Evolutionary conservation across 1,140 invertebrate genomes (phyloP).

Genomic region (Rhynchophorus ferrugineus): DNA sequence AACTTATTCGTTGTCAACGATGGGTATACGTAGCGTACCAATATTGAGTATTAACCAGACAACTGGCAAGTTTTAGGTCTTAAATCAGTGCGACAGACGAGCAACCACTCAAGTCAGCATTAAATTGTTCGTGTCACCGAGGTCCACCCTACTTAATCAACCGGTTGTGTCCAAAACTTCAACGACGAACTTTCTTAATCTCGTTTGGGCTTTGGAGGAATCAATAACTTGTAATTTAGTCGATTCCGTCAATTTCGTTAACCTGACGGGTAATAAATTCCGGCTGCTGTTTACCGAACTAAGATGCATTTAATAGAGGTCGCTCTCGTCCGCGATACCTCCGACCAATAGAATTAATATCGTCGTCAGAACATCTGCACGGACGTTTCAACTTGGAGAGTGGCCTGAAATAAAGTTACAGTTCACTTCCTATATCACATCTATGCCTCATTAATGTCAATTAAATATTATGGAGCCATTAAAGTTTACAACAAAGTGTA

Average conservation of each 20-base stretch:
- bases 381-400: too few species aligned
- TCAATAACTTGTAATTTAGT: constrained; percentile 25
- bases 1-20: too few species aligned
- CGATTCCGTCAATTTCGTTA: constrained; percentile 25
- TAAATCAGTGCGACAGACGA: not conserved
- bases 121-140: constrained; percentile 24
- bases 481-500: too few species aligned
- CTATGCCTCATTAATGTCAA: too few species aligned
- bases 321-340: too few species aligned
- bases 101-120: constrained; percentile 10
- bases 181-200: constrained; percentile 24
- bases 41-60: not conserved
- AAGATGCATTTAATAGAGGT: constrained; percentile 14
- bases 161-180: constrained; percentile 23
- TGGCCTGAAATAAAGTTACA: too few species aligned
- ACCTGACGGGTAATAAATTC: constrained; percentile 24
- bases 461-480: too few species aligned
- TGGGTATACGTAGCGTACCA: too few species aligned
- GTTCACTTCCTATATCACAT: too few species aligned
- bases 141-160: constrained; percentile 22
- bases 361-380: too few species aligned
- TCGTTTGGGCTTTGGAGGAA: constrained; percentile 20
- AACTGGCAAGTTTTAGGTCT: not conserved
- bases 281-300: constrained; percentile 8
- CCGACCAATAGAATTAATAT: too few species aligned